These are phyloP conservation scores for Drosophila setosimentum DNA, from an alignment of 2,888 invertebrate species.

Conservation along the genomic window DNA sequence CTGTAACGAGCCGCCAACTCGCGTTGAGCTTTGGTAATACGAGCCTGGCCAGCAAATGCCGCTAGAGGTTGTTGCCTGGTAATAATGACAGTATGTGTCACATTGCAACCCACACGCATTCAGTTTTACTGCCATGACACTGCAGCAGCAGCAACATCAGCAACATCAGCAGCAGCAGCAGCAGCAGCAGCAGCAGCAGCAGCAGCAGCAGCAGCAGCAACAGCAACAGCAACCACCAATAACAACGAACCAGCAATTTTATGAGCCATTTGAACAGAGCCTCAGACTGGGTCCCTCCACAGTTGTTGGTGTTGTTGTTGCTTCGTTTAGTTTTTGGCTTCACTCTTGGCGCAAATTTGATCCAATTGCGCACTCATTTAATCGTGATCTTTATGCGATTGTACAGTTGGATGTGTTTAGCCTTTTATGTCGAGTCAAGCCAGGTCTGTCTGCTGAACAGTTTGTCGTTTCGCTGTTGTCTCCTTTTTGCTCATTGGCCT, in stretches of 20 bases:
- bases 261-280: slow-evolving; percentile 71
- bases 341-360: slow-evolving; percentile 82
- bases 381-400: slow-evolving; percentile 83
- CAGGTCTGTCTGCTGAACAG: slow-evolving; percentile 35
- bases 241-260: slow-evolving; percentile 58
- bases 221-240: slow-evolving; percentile 23
- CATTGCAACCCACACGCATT: slow-evolving; percentile 83
- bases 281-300: slow-evolving; percentile 31
- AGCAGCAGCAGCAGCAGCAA: not conserved
- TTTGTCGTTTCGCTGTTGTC: slow-evolving; percentile 31
- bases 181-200: slow-evolving; percentile 9
- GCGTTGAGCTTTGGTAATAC: slow-evolving; percentile 65
- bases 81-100: slow-evolving; percentile 84
- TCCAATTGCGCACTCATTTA: slow-evolving; percentile 83
- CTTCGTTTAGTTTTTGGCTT: slow-evolving; percentile 61
- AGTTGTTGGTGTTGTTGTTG: slow-evolving; percentile 33
- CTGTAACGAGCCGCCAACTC: slow-evolving; percentile 76
- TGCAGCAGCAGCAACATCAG: slow-evolving; percentile 30
- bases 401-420: slow-evolving; percentile 82
- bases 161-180: slow-evolving; percentile 9
- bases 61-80: slow-evolving; percentile 77
- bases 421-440: slow-evolving; percentile 74
- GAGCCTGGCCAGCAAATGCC: slow-evolving; percentile 63
- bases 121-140: slow-evolving; percentile 70
- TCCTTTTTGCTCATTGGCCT: slow-evolving; percentile 59